Evolutionary conservation across 2,888 invertebrate genomes (phyloP).

Genomic region (Meghimatium bilineatum): DNA sequence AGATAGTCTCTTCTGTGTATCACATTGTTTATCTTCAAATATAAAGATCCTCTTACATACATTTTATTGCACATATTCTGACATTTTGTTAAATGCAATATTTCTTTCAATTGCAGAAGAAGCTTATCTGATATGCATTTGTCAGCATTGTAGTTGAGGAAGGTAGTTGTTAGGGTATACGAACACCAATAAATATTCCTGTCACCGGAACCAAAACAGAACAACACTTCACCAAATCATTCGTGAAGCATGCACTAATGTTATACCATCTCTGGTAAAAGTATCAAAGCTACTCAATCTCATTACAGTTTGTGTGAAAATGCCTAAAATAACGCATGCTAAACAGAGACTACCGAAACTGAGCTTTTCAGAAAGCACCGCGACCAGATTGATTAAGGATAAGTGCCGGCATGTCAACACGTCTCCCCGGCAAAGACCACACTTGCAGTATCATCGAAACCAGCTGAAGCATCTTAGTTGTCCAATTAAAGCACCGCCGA

Average conservation of each 20-base stretch:
- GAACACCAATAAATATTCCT: not conserved
- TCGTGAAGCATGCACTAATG: not conserved
- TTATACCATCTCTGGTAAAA: not conserved
- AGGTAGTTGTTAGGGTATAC: not conserved
- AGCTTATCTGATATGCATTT: not conserved
- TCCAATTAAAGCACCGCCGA: not conserved
- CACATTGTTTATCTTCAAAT: no score
- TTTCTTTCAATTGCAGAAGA: not conserved
- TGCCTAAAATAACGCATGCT: not conserved
- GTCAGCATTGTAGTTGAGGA: not conserved
- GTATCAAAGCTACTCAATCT: not conserved
- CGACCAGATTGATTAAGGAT: not conserved
- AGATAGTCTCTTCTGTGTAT: no score
- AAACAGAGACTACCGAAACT: not conserved
- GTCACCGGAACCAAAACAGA: not conserved
- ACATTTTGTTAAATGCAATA: no score
- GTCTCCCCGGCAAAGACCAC: not conserved
- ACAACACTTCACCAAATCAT: not conserved
- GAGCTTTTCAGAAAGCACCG: not conserved
- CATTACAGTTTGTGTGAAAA: not conserved
- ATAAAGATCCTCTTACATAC: no score
- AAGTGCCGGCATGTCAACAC: not conserved
- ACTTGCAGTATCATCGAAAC: not conserved
- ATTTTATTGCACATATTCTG: no score
- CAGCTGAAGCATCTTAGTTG: not conserved